phyloP scores from a whole-genome alignment of 2,888 invertebrate genomes.

The Limnephilus auricula region DNA sequence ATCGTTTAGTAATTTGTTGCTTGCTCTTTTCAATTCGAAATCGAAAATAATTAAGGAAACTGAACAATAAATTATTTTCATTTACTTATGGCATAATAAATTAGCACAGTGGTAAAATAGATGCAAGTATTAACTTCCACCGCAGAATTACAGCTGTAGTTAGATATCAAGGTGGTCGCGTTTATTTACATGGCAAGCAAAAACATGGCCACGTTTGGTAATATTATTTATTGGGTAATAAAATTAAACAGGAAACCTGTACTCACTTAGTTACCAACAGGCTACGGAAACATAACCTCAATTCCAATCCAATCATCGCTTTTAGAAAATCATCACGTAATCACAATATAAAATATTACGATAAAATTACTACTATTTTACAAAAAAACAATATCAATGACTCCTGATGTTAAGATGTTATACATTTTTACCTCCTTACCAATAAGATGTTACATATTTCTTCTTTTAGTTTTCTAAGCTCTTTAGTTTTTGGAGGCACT shows the following conservation, averaged over 20 bases:
- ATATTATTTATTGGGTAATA: conserved; percentile 2
- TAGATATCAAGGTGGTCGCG: background rate
- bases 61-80: background rate
- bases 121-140: background rate
- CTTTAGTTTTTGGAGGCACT: too few species aligned
- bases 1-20: background rate
- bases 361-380: background rate
- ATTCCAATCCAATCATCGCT: background rate
- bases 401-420: too few species aligned
- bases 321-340: background rate
- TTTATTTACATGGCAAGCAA: background rate
- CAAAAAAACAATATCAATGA: background rate
- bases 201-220: background rate
- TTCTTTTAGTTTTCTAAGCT: too few species aligned
- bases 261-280: background rate
- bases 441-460: too few species aligned
- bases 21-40: background rate
- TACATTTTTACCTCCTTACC: too few species aligned
- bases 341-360: background rate
- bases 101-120: background rate
- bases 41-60: background rate
- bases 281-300: background rate
- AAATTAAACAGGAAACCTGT: background rate
- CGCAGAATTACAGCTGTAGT: background rate
- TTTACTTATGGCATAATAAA: background rate